These are phyloP conservation scores for Macquaria australasica DNA, from an alignment of 2,113 vertebrate genomes.

Conservation along the genomic window DNA sequence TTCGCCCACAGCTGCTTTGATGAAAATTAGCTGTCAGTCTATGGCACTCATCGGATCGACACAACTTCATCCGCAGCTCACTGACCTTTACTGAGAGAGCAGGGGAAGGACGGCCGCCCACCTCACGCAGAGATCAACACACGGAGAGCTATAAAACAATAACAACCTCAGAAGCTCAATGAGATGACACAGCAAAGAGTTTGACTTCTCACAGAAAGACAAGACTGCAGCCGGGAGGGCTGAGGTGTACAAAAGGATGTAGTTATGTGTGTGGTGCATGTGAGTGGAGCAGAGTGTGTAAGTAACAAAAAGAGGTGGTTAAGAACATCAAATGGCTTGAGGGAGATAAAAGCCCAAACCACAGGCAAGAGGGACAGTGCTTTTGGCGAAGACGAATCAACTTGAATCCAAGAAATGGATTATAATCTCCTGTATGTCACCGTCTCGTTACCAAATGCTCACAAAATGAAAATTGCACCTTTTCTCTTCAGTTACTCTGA, in stretches of 20 bases:
- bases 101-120: conserved; percentile 55
- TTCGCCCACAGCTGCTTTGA: conserved; percentile 68
- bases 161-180: conserved; percentile 61
- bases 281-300: neutral
- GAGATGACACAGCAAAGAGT: conserved; percentile 63
- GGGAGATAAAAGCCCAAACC: conserved; percentile 55
- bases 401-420: conserved; percentile 50
- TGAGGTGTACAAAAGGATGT: conserved; percentile 28
- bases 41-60: conserved; percentile 65
- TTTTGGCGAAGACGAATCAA: conserved; percentile 47
- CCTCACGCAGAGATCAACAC: conserved; percentile 62
- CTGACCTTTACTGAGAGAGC: conserved; percentile 80
- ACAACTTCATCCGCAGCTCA: conserved; percentile 69
- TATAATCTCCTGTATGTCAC: conserved; percentile 57
- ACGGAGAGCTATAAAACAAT: conserved; percentile 69
- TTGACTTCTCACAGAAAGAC: conserved; percentile 47
- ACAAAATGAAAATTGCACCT: conserved; percentile 65
- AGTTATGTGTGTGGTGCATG: neutral
- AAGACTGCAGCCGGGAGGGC: conserved; percentile 25
- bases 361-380: conserved; percentile 28
- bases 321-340: conserved; percentile 62
- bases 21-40: conserved; percentile 77
- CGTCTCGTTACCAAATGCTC: conserved; percentile 53
- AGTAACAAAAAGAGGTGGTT: conserved; percentile 11
- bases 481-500: conserved; percentile 64